A percentile compares a stretch with the other conserved stretches of the same genome.
phyloP scores from a whole-genome alignment of 1,140 invertebrate species.

The Temnothorax curvispinosus region DNA sequence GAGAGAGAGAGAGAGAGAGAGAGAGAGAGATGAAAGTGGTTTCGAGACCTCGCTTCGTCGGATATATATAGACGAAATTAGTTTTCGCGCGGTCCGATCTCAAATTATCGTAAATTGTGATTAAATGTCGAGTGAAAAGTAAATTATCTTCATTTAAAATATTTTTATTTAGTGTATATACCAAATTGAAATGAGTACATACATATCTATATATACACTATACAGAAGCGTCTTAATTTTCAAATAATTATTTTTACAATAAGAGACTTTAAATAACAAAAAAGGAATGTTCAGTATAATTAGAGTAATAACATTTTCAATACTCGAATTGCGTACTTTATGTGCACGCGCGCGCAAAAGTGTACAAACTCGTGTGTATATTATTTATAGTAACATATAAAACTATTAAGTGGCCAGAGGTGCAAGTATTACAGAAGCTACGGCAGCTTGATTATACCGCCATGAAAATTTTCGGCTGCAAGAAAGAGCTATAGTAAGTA shows the following conservation, averaged over 20 bases:
- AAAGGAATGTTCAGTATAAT: background rate
- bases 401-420: background rate
- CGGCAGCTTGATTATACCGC: background rate
- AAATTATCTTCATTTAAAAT: background rate
- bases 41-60: background rate
- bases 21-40: background rate
- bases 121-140: background rate
- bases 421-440: background rate
- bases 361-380: background rate
- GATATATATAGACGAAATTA: conserved; percentile 11
- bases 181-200: background rate
- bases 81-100: background rate
- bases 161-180: background rate
- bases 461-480: background rate
- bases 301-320: background rate
- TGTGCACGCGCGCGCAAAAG: background rate
- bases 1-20: background rate
- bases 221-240: background rate
- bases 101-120: conserved; percentile 17
- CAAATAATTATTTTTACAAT: background rate
- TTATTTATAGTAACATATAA: background rate
- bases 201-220: background rate
- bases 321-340: background rate
- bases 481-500: background rate
- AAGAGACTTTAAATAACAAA: background rate